Base-by-base conservation (phyloP, 2,113 vertebrate genomes). In the Phaethornis superciliosus region DNA sequence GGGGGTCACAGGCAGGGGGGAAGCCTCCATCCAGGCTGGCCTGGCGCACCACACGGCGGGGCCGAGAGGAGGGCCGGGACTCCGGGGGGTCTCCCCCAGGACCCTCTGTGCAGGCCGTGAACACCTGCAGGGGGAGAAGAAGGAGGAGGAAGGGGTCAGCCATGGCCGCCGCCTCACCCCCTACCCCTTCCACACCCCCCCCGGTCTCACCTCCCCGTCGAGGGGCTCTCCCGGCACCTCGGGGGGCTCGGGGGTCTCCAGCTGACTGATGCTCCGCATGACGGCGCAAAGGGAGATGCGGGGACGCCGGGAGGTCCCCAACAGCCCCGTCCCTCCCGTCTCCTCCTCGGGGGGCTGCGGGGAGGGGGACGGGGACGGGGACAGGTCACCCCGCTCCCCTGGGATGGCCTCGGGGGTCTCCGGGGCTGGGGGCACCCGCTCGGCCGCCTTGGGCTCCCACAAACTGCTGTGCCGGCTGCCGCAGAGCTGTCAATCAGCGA, bases 221-320 rank as follows among this genome's bases (percentile, higher is more conserved):
- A 94, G 44, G 52, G 91, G 33, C 60, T 90, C 24, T 24, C 5
- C 95, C 55, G 7, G 65, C 35, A 44, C 22, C 60, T 69, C 74
- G 4, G 26, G 68, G 35, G 54, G 81, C 55, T 97, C 96, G 1
- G 85, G 96, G 12, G 97, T 93, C 35, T 99, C 99, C 95, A 98
- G 96, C 88, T 98, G 98, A 65, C 98, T 99, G 93, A 99, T 99
- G 94, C 98, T 99, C 92, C 99, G 97, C 99, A 99, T 99, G 93
- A 99, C 97, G 33, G 99, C 98, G 9, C 98, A 98, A 44, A 99
- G 98, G 95, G 99, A 99, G 98, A 99, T 99, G 65, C 99, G 98
- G 97, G 98, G 95, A 88, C 98, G 95, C 78, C 97, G 51, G 94
- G 93, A 76, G 1, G 40, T 2, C 12, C 85, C 92, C 70, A 94